These are phyloP conservation scores for Augochlorella aurata DNA, from an alignment of 2,888 invertebrate genomes.

Conservation along the genomic window DNA sequence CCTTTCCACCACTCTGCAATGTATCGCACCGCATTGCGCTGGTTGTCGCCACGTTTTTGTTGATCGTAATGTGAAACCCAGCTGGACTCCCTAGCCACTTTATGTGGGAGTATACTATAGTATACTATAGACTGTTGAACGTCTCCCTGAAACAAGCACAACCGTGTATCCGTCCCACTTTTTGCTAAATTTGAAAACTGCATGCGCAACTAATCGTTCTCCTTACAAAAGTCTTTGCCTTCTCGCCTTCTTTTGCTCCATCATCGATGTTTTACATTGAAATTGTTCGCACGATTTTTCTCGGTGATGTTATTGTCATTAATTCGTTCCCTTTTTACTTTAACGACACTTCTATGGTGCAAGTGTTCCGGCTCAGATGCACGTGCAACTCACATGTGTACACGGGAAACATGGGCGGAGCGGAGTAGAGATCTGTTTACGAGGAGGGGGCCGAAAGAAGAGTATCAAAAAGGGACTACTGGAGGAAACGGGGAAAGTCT, in stretches of 20 bases:
- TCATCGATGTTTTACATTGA: neutral
- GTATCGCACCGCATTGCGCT: neutral
- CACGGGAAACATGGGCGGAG: slow-evolving; percentile 30
- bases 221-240: neutral
- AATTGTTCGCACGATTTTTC: neutral
- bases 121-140: neutral
- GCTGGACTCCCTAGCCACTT: slow-evolving; percentile 59
- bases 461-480: slow-evolving; percentile 46
- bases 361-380: slow-evolving; percentile 44
- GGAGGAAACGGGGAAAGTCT: too few species aligned
- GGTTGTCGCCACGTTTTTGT: slow-evolving; percentile 68
- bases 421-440: neutral
- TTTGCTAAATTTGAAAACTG: neutral
- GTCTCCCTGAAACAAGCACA: neutral
- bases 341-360: slow-evolving; percentile 12
- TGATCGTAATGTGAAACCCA: slow-evolving; percentile 72
- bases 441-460: neutral
- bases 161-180: too few species aligned
- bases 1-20: neutral
- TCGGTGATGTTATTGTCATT: neutral
- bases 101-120: slow-evolving; percentile 60
- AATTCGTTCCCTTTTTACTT: slow-evolving; percentile 13
- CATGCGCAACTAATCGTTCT: neutral
- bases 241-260: neutral
- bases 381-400: slow-evolving; percentile 66